Evolutionary conservation across 2,113 vertebrate genomes (phyloP).

Genomic region (Scomber scombrus): DNA sequence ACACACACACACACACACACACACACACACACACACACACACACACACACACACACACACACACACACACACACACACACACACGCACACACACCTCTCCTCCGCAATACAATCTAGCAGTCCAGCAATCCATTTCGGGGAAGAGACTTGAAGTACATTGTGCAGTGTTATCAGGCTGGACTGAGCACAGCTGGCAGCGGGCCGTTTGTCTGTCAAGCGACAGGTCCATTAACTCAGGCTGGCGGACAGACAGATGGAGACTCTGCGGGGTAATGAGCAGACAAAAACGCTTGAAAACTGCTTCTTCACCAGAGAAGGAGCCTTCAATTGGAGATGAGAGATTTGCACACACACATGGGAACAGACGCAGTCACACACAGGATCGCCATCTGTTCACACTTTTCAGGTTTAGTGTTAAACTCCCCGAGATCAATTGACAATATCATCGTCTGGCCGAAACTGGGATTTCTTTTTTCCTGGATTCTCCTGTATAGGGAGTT

Average conservation of each 20-base stretch:
- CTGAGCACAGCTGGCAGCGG: conserved; percentile 70
- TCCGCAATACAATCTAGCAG: conserved; percentile 20
- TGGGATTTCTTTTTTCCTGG: conserved; percentile 16
- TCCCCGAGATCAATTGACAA: conserved; percentile 36
- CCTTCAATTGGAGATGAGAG: conserved; percentile 51
- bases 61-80: background rate
- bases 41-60: too few species aligned
- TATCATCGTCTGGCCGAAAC: conserved; percentile 21
- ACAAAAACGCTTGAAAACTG: conserved; percentile 43
- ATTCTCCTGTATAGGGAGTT: conserved; percentile 11
- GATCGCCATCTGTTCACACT: conserved; percentile 65
- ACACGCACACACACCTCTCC: conserved; percentile 25
- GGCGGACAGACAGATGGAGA: conserved; percentile 73
- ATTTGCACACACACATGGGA: conserved; percentile 24
- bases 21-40: too few species aligned
- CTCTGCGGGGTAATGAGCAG: conserved; percentile 68
- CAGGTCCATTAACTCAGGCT: conserved; percentile 72
- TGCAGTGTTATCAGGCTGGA: conserved; percentile 56
- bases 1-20: background rate
- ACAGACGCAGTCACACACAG: conserved; percentile 31
- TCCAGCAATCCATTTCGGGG: conserved; percentile 33
- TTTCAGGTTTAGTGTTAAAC: conserved; percentile 53
- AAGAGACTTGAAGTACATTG: conserved; percentile 39
- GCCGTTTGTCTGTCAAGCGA: conserved; percentile 70
- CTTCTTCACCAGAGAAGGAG: conserved; percentile 32